These are phyloP conservation scores for Neoascia interrupta DNA, from an alignment of 2,888 invertebrate species.

Conservation along the genomic window DNA sequence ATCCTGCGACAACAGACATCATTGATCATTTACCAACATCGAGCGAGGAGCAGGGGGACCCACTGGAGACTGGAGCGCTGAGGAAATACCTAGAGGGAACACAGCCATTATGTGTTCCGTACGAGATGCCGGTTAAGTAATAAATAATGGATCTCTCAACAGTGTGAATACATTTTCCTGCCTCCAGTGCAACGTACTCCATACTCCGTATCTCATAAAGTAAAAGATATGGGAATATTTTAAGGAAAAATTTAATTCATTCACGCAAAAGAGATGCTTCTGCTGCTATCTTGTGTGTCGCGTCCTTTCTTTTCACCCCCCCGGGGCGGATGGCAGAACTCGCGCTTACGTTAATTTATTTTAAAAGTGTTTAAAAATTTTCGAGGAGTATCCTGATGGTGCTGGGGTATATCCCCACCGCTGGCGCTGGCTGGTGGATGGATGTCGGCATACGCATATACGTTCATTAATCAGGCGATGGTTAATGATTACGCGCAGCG, in stretches of 20 bases:
- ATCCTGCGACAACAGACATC: slow-evolving; percentile 61
- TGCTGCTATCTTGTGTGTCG: slow-evolving; percentile 27
- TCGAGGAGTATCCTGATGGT: slow-evolving; percentile 9
- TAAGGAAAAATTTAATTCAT: slow-evolving; percentile 43
- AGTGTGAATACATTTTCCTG: slow-evolving; percentile 47
- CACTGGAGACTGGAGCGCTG: not conserved
- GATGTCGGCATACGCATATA: slow-evolving; percentile 17
- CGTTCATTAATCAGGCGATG: slow-evolving; percentile 55
- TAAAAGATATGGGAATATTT: slow-evolving; percentile 16
- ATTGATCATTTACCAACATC: slow-evolving; percentile 55
- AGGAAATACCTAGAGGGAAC: too few species aligned
- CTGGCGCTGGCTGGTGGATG: slow-evolving; percentile 2
- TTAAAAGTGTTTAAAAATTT: slow-evolving; percentile 32
- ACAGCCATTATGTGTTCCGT: slow-evolving; percentile 35
- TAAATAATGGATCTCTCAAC: slow-evolving; percentile 65
- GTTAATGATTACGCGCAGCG: slow-evolving; percentile 61
- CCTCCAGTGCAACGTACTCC: not conserved
- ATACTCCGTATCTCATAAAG: slow-evolving; percentile 4
- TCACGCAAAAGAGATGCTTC: slow-evolving; percentile 1
- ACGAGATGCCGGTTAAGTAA: slow-evolving; percentile 51
- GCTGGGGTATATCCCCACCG: not conserved
- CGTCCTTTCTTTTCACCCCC: slow-evolving; percentile 8
- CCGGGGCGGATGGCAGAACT: slow-evolving; percentile 16
- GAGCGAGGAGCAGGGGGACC: not conserved
- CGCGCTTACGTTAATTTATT: slow-evolving; percentile 40